Base-by-base conservation (phyloP, 2,797 vertebrate species). In the Anguilla marmorata region DNA sequence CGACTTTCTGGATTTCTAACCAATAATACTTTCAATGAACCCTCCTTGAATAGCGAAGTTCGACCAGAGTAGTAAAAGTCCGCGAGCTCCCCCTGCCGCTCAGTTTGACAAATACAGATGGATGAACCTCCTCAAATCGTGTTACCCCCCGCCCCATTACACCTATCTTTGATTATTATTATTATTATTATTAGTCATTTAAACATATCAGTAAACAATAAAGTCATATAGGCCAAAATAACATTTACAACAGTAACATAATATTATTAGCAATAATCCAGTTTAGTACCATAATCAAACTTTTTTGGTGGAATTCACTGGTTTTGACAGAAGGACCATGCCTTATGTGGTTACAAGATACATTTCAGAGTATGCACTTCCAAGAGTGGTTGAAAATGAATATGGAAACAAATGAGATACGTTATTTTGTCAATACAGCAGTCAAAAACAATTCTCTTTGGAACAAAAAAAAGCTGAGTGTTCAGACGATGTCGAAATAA, bases 1-100 rank as follows among this genome's bases (percentile, higher is more conserved):
- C 52, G 50, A 84, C 56, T n/a, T 19, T 76, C 27, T 27, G 21
- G 9, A 24, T 85, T 88, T 85, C 24, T 85, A 76, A 79, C 84
- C 21, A 69, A 84, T 52, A 87, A 52, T 30, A 27, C 60, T 82
- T 72, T 92, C 89, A 92, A 92, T 92, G 91, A 92, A 88, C 85
- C 87, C 87, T 89, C 86, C 87, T 90, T 90, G 88, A 54, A 58
- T 27, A 14, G 37, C 41, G 93, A 93, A 92, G 90, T 85, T 91
- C 94, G 94, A 94, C 94, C 91, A 90, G 82, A 80, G 91, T 89
- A 60, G 92, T 87, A 94, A 94, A 96, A 96, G 96, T 94, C 92
- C 96, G 92, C 93, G 95, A 95, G 96, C 96, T 95, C 96, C 96
- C 94, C 96, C 95, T 92, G 87, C 96, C 93, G 96, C 93, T 90